These are phyloP conservation scores for Crocuta crocuta DNA, from an alignment of 2,113 vertebrate species.

Conservation along the genomic window DNA sequence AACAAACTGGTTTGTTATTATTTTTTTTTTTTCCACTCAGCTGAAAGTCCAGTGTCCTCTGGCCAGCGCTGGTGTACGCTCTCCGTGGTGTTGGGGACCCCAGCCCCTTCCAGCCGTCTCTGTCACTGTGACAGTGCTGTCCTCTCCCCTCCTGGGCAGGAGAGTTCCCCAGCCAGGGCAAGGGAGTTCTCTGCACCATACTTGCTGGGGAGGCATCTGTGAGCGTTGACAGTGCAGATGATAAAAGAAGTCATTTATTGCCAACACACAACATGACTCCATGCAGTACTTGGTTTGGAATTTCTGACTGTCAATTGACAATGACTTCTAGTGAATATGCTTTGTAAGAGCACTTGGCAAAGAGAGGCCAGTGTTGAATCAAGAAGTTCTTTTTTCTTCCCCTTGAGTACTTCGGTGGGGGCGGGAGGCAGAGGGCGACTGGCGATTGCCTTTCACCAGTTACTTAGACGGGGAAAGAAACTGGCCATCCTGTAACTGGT, in stretches of 20 bases:
- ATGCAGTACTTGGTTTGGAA: too few species aligned
- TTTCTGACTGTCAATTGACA: not conserved
- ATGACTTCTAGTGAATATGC: not conserved
- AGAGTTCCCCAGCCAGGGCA: too few species aligned
- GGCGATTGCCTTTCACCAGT: not conserved
- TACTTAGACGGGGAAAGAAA: not conserved
- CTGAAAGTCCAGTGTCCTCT: too few species aligned
- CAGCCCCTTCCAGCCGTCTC: not conserved
- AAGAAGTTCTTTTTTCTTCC: not conserved
- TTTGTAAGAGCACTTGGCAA: not conserved
- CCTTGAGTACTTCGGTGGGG: not conserved
- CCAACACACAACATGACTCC: too few species aligned
- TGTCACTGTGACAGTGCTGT: not conserved
- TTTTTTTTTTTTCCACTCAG: not conserved
- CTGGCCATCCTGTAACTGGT: not conserved
- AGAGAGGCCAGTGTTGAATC: not conserved
- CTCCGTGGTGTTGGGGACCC: not conserved
- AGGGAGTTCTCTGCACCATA: not conserved
- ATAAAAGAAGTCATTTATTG: not conserved
- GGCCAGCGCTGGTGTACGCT: not conserved
- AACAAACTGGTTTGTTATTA: not conserved
- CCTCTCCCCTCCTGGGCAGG: not conserved
- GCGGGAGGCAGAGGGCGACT: too few species aligned
- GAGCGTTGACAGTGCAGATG: not conserved
- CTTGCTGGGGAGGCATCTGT: not conserved